Percentiles rank a stretch among this genome's conserved stretches.
Conservation (phyloP, 35 echinoderm and acorn worm species). For the Heliocidaris tuberculata region DNA sequence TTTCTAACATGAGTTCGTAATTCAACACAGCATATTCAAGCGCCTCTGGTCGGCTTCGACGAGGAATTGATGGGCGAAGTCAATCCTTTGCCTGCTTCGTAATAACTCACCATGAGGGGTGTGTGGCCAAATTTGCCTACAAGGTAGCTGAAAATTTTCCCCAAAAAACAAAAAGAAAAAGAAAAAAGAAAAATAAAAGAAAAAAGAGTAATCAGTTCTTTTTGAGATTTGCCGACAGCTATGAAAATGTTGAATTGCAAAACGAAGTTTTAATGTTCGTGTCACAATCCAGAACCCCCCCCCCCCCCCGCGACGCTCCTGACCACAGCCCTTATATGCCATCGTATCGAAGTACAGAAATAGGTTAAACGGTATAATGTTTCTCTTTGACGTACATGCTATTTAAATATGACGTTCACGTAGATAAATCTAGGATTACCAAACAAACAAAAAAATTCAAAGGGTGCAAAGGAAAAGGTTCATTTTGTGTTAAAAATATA, state of each 20-base stretch:
- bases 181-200: no score
- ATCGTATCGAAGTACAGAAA: not conserved
- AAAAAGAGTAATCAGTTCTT: no score
- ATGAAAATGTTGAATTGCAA: no score
- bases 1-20: not conserved
- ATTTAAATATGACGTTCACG: not conserved
- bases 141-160: no score
- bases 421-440: not conserved
- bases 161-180: no score
- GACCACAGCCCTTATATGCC: not conserved
- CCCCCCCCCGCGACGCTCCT: no score
- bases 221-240: no score
- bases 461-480: no score
- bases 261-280: no score
- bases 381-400: not conserved
- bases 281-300: no score
- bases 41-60: not conserved
- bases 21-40: not conserved
- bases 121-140: no score
- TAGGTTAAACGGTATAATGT: conserved; percentile 12
- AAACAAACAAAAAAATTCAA: not conserved
- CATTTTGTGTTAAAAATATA: no score
- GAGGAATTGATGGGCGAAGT: not conserved
- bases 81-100: not conserved
- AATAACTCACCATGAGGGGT: not conserved